Base-by-base conservation (phyloP, 2,797 vertebrate genomes). In the Cyprinella venusta region DNA sequence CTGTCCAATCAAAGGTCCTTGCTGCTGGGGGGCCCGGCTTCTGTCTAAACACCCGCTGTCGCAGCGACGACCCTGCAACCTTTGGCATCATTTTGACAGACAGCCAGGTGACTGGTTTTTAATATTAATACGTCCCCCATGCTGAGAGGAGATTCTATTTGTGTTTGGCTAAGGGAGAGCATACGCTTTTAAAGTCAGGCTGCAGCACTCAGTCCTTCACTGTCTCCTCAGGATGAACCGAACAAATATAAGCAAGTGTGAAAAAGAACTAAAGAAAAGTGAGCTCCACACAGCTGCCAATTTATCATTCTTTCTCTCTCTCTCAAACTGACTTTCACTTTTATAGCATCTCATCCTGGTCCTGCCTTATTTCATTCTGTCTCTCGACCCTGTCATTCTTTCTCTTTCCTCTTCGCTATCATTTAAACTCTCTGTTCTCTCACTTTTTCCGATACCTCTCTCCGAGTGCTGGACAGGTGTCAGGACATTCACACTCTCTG, bases 41-140 rank as follows among this genome's bases (percentile, higher is more conserved):
- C 87, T 88, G 84, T 86, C 88, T 87, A 87, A 89, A 86, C 85
- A 86, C 85, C 82, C 64, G 85, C 88, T 84, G 87, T 86, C 85
- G 71, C 42, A 77, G 76, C 61, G 74, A 68, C 24, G 82, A 89
- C 85, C 87, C 79, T 26, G n/a, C 79, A 85, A 89, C 88, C 85
- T 88, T 84, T 84, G 86, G 64, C 54, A 85, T 81, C 42, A 81
- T 74, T 89, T 79, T 87, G 84, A 86, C 84, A 79, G 88, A 85
- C 85, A 79, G 76, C 84, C 87, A 82, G 84, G 87, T 85, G 76
- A 87, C 84, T 76, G 82, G 72, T 79, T 87, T 88, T 88, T 84
- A 87, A 89, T 88, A 89, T 89, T 89, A 88, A 89, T 89, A 84
- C 21, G 45, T 40, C 79, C 79, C 85, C 82, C 72, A 24, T 84